Evolutionary conservation across 1,140 invertebrate species (phyloP), one percentile per base, ranked within the genome.

Genomic region (Megathymus violae): DNA sequence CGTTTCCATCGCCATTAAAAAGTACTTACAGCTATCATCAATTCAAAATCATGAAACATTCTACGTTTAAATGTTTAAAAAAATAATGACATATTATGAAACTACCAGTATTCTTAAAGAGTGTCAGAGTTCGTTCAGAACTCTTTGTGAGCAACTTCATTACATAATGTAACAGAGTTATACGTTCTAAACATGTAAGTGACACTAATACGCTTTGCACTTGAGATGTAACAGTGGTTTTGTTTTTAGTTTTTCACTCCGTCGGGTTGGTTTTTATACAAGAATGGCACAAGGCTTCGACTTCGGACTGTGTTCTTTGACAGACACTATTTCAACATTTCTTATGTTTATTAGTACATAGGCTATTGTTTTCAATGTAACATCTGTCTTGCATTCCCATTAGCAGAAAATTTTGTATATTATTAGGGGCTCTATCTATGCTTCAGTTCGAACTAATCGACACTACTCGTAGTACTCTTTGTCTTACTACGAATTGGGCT

Each of bases 191-290:
- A 51, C 36, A 51, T 10, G 48, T 38, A 11, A 52, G 50, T 52
- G 50, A 52, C 36, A 52, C 50, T 51, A 40, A 52, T 19, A n/a
- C 9, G 27, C 15, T 27, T 52, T 52, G 40, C 50, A 52, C 10
- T 52, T 40, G 11, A 38, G 50, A 22, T 22, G 19, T 9, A 40
- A 15, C 19, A 52, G 34, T 4, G n/a, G 34, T 38, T 38, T 51
- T 15, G 10, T n/a, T 51, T 22, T 2, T 5, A 22, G 5, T 2
- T 38, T 51, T 19, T 14, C 11, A 19, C 11, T 38, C 10, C 25
- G 13, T 16, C 7, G 3, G 15, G 10, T 34, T 9, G 17, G 27
- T 50, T 31, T 50, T 50, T 50, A 14, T 27, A 50, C 47, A 50
- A 50, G 27, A 27, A 9, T 19, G 17, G 17, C 41, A 17, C 17